A percentile compares a stretch with the other conserved stretches of the same genome.
These are phyloP conservation scores for Sebastes elongatus DNA, from an alignment of 2,797 vertebrate genomes.

Conservation along the genomic window DNA sequence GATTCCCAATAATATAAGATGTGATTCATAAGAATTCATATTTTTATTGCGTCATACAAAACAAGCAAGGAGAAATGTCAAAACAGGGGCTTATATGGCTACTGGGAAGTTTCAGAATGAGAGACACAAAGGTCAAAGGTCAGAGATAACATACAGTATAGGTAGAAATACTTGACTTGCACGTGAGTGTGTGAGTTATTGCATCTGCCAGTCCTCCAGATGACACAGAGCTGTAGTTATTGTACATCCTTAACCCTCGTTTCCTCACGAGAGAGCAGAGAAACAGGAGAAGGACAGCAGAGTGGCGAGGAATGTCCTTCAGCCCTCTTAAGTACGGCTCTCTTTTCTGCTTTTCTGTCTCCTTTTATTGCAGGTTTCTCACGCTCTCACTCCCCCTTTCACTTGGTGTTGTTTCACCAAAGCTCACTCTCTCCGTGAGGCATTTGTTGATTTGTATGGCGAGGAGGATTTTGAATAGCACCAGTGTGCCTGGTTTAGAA, in stretches of 20 bases:
- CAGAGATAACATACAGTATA: neutral
- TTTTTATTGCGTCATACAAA: neutral
- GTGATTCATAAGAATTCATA: neutral
- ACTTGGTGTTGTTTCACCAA: constrained; percentile 4
- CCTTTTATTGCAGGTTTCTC: constrained; percentile 44
- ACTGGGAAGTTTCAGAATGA: neutral
- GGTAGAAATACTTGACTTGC: neutral
- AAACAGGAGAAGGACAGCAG: constrained; percentile 11
- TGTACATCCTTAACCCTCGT: neutral
- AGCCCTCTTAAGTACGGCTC: constrained; percentile 29
- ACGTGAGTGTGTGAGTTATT: neutral
- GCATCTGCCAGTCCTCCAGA: neutral
- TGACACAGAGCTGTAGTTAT: neutral
- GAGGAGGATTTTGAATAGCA: constrained; percentile 5
- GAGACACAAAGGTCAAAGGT: neutral
- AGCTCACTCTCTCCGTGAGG: constrained; percentile 4
- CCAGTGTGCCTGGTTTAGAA: neutral
- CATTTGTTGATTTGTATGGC: constrained; percentile 18
- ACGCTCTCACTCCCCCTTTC: constrained; percentile 39
- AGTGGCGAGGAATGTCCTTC: constrained; percentile 43
- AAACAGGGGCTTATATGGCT: neutral
- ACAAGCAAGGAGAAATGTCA: neutral
- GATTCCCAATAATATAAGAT: neutral
- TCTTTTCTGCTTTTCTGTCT: constrained; percentile 33
- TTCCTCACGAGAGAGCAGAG: constrained; percentile 1